These are phyloP conservation scores for Lytechinus pictus DNA, from an alignment of 35 echinoderm and acorn worm genomes.

Conservation along the genomic window DNA sequence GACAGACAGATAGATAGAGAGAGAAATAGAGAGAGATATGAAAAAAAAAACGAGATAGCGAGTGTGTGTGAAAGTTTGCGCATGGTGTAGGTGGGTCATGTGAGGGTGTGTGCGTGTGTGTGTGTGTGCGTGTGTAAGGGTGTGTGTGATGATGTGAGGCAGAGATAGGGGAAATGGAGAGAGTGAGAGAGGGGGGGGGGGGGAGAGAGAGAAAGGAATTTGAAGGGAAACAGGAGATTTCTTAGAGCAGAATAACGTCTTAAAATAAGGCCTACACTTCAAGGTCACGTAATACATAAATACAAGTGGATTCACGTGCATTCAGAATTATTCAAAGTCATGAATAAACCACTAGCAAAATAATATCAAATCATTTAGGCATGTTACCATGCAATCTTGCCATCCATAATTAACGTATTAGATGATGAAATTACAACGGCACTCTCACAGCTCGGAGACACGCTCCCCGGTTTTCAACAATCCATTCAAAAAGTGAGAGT, in stretches of 20 bases:
- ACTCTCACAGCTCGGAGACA: not conserved
- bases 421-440: not conserved
- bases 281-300: no score
- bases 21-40: not conserved
- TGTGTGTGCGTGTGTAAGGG: no score
- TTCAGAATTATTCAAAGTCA: no score
- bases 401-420: not conserved
- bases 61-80: not conserved
- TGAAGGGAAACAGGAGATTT: not conserved
- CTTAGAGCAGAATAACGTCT: no score
- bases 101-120: no score
- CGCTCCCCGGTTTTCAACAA: not conserved
- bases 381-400: not conserved
- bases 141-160: not conserved
- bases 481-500: not conserved
- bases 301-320: no score
- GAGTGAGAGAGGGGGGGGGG: no score
- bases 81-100: no score
- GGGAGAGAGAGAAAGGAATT: not conserved
- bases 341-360: not conserved
- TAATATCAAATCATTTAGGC: not conserved
- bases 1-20: not conserved
- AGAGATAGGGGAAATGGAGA: not conserved
- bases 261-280: no score
- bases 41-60: not conserved